These are phyloP conservation scores for Antrozous pallidus DNA, from an alignment of 2,797 vertebrate genomes.

Conservation along the genomic window DNA sequence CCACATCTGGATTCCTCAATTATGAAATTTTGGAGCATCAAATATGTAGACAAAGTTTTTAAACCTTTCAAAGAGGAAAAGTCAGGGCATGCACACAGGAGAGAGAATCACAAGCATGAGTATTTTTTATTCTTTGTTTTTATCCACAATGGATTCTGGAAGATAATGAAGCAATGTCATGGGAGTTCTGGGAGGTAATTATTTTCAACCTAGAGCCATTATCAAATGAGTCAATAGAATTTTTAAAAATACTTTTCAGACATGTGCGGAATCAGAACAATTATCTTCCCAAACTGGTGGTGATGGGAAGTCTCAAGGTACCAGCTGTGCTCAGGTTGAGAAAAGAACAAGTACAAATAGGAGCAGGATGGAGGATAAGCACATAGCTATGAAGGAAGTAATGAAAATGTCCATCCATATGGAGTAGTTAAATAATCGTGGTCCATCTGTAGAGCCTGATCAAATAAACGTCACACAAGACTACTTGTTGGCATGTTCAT, in stretches of 20 bases:
- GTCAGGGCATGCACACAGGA: neutral
- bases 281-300: neutral
- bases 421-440: neutral
- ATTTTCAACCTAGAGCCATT: neutral
- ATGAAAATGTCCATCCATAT: neutral
- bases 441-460: neutral
- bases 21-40: neutral
- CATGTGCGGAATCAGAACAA: neutral
- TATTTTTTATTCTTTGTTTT: neutral
- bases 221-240: neutral
- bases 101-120: neutral
- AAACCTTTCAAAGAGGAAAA: neutral
- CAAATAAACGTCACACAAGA: neutral
- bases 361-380: neutral
- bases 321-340: neutral
- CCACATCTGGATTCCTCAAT: neutral
- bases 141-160: neutral
- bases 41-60: neutral
- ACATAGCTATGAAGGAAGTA: neutral
- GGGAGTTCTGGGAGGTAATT: neutral
- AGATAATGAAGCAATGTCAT: neutral
- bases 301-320: neutral
- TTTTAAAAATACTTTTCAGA: neutral
- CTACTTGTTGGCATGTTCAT: neutral
- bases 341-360: neutral